Evolutionary conservation across 2,797 vertebrate genomes (phyloP).

Genomic region (Buceros bicornis): DNA sequence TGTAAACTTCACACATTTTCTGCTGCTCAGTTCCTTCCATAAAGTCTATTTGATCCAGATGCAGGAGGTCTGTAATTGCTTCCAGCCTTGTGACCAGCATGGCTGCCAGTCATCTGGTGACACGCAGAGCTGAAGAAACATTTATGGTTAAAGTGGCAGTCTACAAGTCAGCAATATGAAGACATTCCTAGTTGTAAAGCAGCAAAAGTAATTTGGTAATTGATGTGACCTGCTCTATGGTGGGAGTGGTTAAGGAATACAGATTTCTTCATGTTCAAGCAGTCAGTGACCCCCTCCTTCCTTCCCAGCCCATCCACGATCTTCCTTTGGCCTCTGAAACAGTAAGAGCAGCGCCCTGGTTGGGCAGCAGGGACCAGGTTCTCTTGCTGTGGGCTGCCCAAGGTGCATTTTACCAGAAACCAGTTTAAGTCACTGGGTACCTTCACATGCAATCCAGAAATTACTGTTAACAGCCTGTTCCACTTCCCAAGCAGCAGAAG

Average conservation of each 20-base stretch:
- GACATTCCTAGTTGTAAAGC: background rate
- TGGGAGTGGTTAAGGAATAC: background rate
- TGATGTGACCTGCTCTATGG: background rate
- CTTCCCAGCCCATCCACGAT: background rate
- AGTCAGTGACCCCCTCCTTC: background rate
- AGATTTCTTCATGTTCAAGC: background rate
- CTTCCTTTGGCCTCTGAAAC: background rate
- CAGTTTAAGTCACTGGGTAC: fast-evolving
- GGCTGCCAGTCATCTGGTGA: background rate
- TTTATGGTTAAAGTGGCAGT: background rate
- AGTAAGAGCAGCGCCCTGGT: background rate
- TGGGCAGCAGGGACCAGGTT: background rate
- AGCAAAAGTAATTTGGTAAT: background rate
- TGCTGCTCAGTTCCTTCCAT: background rate
- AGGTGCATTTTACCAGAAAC: background rate
- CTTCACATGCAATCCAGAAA: fast-evolving
- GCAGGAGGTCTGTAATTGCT: background rate
- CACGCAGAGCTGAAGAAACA: background rate
- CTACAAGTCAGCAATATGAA: background rate
- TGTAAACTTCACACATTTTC: conserved; percentile 40
- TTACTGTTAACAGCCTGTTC: fast-evolving
- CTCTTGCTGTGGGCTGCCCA: background rate
- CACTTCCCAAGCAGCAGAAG: background rate
- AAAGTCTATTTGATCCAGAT: conserved; percentile 16
- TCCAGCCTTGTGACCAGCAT: background rate